Evolutionary conservation across 2,888 invertebrate species (phyloP).

Genomic region (Troilus luridus): DNA sequence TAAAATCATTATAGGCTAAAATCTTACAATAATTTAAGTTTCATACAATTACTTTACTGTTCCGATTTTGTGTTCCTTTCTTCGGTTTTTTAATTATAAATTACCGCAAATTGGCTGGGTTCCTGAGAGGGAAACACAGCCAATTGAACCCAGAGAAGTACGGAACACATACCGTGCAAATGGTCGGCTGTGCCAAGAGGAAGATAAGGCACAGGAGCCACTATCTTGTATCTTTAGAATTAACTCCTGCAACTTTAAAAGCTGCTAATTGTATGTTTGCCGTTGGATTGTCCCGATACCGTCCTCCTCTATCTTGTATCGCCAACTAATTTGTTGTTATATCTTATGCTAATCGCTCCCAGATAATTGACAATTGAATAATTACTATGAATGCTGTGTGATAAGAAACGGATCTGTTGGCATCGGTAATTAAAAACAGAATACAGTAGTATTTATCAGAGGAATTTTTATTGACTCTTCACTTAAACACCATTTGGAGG

Average conservation of each 20-base stretch:
- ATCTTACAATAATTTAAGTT: no score
- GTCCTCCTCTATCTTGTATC: background rate
- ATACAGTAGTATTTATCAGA: no score
- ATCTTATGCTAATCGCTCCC: background rate
- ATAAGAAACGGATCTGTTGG: background rate
- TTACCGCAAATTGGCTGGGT: no score
- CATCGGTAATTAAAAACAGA: no score
- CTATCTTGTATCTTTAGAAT: conserved; percentile 10
- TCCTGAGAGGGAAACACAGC: no score
- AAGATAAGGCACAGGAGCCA: background rate
- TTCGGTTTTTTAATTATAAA: no score
- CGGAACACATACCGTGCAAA: background rate
- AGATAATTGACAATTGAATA: background rate
- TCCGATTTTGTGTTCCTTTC: no score
- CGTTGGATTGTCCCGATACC: background rate
- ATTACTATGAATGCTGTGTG: background rate
- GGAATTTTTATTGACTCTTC: no score
- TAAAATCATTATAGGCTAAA: no score
- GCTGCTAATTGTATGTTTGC: background rate
- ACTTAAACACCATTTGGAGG: no score
- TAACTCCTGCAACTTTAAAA: background rate
- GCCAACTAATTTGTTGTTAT: background rate
- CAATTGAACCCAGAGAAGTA: no score
- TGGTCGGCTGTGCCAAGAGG: background rate
- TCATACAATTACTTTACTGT: no score